Evolutionary conservation across 2,113 vertebrate species (phyloP).

Genomic region (Pungitius pungitius): DNA sequence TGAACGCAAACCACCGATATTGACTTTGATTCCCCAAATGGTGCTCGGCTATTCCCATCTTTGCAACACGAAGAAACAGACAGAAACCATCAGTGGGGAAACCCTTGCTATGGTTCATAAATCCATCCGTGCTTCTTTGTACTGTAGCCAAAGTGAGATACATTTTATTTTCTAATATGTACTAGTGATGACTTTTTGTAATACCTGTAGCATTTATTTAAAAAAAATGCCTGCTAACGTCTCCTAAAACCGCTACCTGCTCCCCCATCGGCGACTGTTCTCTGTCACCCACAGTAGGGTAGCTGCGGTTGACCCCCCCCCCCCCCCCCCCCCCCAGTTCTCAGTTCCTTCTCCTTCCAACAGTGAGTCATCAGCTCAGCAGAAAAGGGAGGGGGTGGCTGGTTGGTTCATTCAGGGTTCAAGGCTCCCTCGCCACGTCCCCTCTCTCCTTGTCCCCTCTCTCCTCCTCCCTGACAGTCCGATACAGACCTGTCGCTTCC

Average conservation of each 20-base stretch:
- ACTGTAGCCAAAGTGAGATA: background rate
- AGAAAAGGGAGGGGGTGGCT: conserved; percentile 39
- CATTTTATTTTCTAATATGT: no score
- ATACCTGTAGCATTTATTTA: no score
- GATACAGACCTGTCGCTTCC: background rate
- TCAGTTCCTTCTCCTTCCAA: conserved; percentile 56
- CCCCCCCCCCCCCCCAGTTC: background rate
- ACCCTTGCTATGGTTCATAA: background rate
- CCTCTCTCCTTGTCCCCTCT: conserved; percentile 21
- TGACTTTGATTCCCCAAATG: background rate
- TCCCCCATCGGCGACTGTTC: background rate
- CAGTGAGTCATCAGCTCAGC: conserved; percentile 70
- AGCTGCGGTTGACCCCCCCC: conserved; percentile 34
- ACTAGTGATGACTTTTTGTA: no score
- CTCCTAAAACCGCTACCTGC: conserved; percentile 7
- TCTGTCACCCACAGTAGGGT: background rate
- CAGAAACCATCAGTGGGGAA: no score
- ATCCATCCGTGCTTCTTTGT: background rate
- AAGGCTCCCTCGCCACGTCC: conserved; percentile 47
- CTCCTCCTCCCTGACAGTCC: conserved; percentile 41
- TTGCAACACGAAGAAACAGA: background rate
- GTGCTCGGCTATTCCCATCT: background rate
- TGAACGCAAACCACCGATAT: background rate
- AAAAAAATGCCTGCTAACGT: no score
- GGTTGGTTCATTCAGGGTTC: conserved; percentile 72